These are phyloP conservation scores for Laodelphax striatellus DNA, from an alignment of 1,140 invertebrate species.

Conservation along the genomic window DNA sequence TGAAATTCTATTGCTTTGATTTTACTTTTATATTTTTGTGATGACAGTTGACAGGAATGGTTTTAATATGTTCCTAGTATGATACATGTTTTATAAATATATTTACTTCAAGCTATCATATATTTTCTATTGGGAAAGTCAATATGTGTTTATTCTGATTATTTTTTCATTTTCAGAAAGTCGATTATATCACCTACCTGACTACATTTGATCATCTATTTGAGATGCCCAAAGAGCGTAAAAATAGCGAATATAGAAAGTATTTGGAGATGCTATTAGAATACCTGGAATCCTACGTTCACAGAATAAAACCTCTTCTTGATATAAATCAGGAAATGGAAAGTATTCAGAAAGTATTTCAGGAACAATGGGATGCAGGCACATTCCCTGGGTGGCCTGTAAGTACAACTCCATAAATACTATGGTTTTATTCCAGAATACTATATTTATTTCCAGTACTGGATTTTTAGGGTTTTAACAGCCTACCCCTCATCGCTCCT, in stretches of 20 bases:
- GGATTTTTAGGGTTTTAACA: no score
- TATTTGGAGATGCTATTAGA: slow-evolving; percentile 77
- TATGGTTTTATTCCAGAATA: slow-evolving; percentile 1
- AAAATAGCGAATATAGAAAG: slow-evolving; percentile 84
- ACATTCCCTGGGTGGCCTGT: slow-evolving; percentile 90
- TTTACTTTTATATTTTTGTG: no score
- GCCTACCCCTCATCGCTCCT: no score
- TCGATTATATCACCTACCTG: slow-evolving; percentile 94
- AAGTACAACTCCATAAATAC: slow-evolving; percentile 28
- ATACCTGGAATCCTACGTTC: slow-evolving; percentile 79
- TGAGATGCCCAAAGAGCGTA: slow-evolving; percentile 89
- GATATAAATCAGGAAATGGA: slow-evolving; percentile 73
- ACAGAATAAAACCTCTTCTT: slow-evolving; percentile 80
- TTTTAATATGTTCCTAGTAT: no score
- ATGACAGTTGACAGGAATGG: no score
- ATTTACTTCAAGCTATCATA: no score
- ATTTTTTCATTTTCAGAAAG: slow-evolving; percentile 50
- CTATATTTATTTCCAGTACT: no score
- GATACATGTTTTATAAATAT: no score
- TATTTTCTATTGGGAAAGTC: no score
- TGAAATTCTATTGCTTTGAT: no score
- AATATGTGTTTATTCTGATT: slow-evolving; percentile 1
- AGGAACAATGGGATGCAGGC: slow-evolving; percentile 77
- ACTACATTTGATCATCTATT: slow-evolving; percentile 91
- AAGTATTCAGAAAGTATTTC: slow-evolving; percentile 69